phyloP scores from a whole-genome alignment of 2,113 vertebrate genomes.

The Prochilodus magdalenae region DNA sequence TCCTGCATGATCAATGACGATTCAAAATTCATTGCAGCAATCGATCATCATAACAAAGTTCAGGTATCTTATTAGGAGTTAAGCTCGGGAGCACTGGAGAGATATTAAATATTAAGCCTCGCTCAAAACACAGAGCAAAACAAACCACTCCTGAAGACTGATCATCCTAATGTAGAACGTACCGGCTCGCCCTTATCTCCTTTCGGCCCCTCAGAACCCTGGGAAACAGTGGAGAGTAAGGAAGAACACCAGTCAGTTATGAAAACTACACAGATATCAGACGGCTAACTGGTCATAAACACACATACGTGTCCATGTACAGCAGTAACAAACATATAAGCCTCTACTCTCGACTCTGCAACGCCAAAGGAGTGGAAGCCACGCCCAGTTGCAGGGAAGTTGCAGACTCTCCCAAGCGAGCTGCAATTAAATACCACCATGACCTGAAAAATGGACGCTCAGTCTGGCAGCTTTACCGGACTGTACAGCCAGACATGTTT shows the following conservation, averaged over 20 bases:
- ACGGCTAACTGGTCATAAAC: no score
- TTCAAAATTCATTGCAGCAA: not conserved
- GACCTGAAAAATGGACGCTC: no score
- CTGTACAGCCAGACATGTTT: no score
- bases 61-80: not conserved
- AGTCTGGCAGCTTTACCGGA: no score
- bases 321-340: no score
- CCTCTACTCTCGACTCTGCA: no score
- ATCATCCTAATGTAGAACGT: constrained; percentile 62
- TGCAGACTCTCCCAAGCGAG: no score
- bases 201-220: constrained; percentile 79
- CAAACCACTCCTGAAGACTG: constrained; percentile 25
- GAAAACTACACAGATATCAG: no score
- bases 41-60: not conserved
- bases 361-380: no score
- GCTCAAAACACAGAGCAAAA: not conserved
- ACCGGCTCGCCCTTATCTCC: constrained; percentile 83
- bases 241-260: not conserved
- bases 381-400: no score
- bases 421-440: no score
- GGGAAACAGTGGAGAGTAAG: constrained; percentile 53
- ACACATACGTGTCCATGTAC: no score
- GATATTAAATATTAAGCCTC: not conserved
- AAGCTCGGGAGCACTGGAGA: not conserved
- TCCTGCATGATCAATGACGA: not conserved